Evolutionary conservation across 2,797 vertebrate genomes (phyloP), one percentile per base, ranked within the genome.

Genomic region (Salmo trutta): DNA sequence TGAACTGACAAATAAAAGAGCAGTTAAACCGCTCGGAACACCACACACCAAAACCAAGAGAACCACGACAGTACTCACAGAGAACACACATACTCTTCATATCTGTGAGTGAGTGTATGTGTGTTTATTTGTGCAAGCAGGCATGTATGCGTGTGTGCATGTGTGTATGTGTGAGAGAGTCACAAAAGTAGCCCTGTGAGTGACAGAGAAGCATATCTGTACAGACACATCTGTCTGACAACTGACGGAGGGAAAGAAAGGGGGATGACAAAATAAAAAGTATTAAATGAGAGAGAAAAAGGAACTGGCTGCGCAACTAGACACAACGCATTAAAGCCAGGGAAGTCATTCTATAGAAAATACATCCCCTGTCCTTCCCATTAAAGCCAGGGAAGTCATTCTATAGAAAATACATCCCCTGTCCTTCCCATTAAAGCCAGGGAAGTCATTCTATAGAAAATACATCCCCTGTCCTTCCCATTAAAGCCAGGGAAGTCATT

Each of bases 1-100:
- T 71, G 80, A 80, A 82, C 82, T 78, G 75, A 76, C 85, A 73
- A 83, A 84, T 82, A 88, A 84, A 84, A 81, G 74, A 84, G 87
- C 77, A 84, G 79, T 86, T 82, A 71, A 31, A 36, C 47, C 29
- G 31, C 47, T 24, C 77, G 36, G 73, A 15, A 77, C 79, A 85
- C 81, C 72, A 33, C 12, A 78, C 78, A 74, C 77, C 79, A 73
- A 86, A 80, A 79, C 19, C 27, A 86, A 77, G 78, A 75, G 77
- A 85, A 74, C 77, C 79, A 79, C 59, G 56, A 36, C n/a, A 19
- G 16, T 17, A 31, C 80, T 51, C 6, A 14, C 77, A 75, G 24
- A 52, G 66, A 84, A 87, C 77, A 83, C 79, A 86, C 81, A 74
- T 21, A 65, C 59, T 24, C 41, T 47, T 47, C 41, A 47, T 14